These are phyloP conservation scores for Rhyacophila brunnea DNA, from an alignment of 1,140 invertebrate genomes.

Conservation along the genomic window DNA sequence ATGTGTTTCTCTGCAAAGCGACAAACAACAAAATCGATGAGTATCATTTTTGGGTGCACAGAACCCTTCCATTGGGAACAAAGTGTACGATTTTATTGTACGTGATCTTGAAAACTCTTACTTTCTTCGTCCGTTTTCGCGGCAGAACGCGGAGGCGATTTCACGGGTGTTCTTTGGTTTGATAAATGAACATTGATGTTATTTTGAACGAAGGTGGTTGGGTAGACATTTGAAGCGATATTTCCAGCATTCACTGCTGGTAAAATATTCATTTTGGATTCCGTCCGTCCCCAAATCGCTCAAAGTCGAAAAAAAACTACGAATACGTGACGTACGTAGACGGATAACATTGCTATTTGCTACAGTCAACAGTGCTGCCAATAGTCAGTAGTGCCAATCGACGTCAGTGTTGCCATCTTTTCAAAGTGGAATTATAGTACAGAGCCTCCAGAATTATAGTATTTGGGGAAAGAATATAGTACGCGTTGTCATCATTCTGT, in stretches of 20 bases:
- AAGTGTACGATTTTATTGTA: background rate
- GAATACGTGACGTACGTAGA: conserved; percentile 26
- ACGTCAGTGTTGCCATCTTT: too few species aligned
- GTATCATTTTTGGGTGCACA: too few species aligned
- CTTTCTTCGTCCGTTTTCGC: conserved; percentile 45
- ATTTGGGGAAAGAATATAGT: too few species aligned
- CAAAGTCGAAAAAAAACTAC: conserved; percentile 26
- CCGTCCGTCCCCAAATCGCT: conserved; percentile 15
- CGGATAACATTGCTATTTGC: conserved; percentile 26
- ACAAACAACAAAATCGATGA: conserved; percentile 1
- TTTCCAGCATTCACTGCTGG: conserved; percentile 16
- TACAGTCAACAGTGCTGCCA: too few species aligned
- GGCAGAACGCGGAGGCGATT: conserved; percentile 23
- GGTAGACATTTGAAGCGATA: conserved; percentile 15
- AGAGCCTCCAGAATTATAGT: too few species aligned
- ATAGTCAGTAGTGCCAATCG: too few species aligned
- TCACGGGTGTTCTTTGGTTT: conserved; percentile 14
- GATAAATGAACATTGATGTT: conserved; percentile 22
- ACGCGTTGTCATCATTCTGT: too few species aligned
- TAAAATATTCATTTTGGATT: conserved; percentile 25
- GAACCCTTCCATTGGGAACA: background rate
- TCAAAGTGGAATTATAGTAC: too few species aligned
- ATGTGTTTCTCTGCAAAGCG: conserved; percentile 49
- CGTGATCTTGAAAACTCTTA: conserved; percentile 32
- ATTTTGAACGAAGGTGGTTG: conserved; percentile 18